phyloP scores from a whole-genome alignment of 2,888 invertebrate genomes.

The Psococerastis gibbosa region DNA sequence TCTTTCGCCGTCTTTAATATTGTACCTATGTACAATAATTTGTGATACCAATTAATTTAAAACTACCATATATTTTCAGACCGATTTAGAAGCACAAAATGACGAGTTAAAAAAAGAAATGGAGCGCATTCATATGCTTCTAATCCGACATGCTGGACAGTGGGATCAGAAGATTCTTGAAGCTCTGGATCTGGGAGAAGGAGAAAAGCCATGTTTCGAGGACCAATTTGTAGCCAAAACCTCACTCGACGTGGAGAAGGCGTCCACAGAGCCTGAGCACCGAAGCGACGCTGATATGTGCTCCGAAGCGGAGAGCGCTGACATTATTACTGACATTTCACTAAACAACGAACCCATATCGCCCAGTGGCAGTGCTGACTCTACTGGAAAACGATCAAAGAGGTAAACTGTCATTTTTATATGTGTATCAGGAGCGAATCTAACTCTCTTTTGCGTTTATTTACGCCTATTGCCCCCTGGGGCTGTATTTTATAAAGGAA shows the following conservation, averaged over 20 bases:
- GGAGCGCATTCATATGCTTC: slow-evolving; percentile 50
- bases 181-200: slow-evolving; percentile 24
- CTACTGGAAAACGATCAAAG: neutral
- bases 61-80: neutral
- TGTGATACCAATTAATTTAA: no score
- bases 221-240: slow-evolving; percentile 8
- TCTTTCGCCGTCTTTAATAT: no score
- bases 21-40: no score
- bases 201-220: slow-evolving; percentile 16
- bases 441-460: no score
- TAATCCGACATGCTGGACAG: slow-evolving; percentile 46
- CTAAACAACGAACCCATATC: no score
- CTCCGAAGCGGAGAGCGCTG: slow-evolving; percentile 8
- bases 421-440: no score
- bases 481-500: no score
- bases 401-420: no score
- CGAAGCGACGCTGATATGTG: slow-evolving; percentile 18
- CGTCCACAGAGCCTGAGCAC: slow-evolving; percentile 14
- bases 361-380: neutral
- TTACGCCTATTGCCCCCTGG: no score
- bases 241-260: slow-evolving; percentile 15
- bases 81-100: slow-evolving; percentile 54
- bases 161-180: slow-evolving; percentile 36
- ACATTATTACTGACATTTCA: neutral
- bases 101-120: slow-evolving; percentile 60